Conservation (phyloP, 1,140 invertebrate species). For the Hypsibius dujardini region DNA sequence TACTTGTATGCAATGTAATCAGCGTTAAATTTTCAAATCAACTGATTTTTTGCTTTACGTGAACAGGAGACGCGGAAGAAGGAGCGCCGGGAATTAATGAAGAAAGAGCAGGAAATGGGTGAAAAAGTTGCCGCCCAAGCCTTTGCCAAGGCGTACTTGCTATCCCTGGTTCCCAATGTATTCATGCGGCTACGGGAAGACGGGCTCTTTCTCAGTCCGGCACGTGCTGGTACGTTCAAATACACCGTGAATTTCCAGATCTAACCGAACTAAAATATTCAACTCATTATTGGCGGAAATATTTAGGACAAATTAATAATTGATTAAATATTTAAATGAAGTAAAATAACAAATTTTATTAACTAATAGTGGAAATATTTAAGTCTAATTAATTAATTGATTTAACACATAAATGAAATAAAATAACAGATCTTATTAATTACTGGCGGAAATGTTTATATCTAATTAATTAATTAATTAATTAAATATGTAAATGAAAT, state of each 20-base stretch:
- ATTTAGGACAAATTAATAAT: not conserved
- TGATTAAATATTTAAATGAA: not conserved
- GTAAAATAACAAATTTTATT: not conserved
- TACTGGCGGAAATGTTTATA: too few species aligned
- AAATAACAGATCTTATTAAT: too few species aligned
- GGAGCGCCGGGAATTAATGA: constrained; percentile 41
- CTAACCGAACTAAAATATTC: not conserved
- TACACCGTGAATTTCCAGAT: not conserved
- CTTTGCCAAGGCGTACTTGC: constrained; percentile 61
- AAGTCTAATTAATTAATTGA: too few species aligned
- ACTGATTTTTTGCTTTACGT: constrained; percentile 17
- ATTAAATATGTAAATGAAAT: too few species aligned
- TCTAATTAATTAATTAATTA: too few species aligned
- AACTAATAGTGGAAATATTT: not conserved
- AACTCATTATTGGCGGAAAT: not conserved
- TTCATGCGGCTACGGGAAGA: constrained; percentile 56
- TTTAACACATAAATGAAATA: too few species aligned
- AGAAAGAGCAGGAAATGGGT: constrained; percentile 48
- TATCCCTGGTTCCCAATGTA: constrained; percentile 60
- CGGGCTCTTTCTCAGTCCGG: constrained; percentile 52
- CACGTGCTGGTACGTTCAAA: not conserved
- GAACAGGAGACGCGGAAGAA: constrained; percentile 30
- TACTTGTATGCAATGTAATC: too few species aligned
- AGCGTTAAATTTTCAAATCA: not conserved
- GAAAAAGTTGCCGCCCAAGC: constrained; percentile 59